Evolutionary conservation across 2,888 invertebrate genomes (phyloP).

Genomic region (Sphecodes monilicornis): DNA sequence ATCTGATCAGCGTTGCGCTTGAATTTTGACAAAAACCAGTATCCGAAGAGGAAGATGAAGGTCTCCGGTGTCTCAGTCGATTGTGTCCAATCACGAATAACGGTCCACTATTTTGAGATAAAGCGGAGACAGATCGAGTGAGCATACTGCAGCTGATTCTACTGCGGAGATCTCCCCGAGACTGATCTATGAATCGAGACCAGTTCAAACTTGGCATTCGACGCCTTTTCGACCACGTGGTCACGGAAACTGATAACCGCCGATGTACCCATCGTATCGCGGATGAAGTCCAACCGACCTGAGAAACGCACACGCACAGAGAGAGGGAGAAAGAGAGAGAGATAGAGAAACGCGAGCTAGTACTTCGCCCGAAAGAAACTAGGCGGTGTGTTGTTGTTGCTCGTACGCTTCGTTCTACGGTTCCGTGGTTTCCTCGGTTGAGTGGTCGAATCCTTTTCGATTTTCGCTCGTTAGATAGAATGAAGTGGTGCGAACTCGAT

Average conservation of each 20-base stretch:
- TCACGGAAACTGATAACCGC: slow-evolving; percentile 67
- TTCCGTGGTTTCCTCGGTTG: slow-evolving; percentile 12
- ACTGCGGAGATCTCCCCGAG: slow-evolving; percentile 40
- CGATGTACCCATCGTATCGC: slow-evolving; percentile 60
- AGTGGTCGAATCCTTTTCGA: background rate
- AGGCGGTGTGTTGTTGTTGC: slow-evolving; percentile 42
- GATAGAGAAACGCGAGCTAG: slow-evolving; percentile 47
- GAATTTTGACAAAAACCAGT: background rate
- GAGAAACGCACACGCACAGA: too few relatives aligned
- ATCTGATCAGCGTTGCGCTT: background rate
- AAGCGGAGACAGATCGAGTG: background rate
- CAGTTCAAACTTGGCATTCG: slow-evolving; percentile 49
- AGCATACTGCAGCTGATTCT: slow-evolving; percentile 31
- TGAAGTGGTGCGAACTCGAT: slow-evolving; percentile 77
- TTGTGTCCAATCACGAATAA: background rate
- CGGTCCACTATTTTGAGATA: background rate
- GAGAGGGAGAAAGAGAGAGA: background rate
- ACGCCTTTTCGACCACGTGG: slow-evolving; percentile 76
- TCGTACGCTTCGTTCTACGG: slow-evolving; percentile 19
- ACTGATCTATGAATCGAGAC: slow-evolving; percentile 52
- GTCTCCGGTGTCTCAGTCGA: background rate
- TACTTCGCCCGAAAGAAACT: slow-evolving; percentile 47
- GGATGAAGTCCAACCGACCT: slow-evolving; percentile 57
- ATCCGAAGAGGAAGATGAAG: too few relatives aligned
- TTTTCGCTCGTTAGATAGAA: slow-evolving; percentile 51